Evolutionary conservation across 2,113 vertebrate genomes (phyloP), one percentile per base, ranked within the genome.

Genomic region (Rutilus rutilus): DNA sequence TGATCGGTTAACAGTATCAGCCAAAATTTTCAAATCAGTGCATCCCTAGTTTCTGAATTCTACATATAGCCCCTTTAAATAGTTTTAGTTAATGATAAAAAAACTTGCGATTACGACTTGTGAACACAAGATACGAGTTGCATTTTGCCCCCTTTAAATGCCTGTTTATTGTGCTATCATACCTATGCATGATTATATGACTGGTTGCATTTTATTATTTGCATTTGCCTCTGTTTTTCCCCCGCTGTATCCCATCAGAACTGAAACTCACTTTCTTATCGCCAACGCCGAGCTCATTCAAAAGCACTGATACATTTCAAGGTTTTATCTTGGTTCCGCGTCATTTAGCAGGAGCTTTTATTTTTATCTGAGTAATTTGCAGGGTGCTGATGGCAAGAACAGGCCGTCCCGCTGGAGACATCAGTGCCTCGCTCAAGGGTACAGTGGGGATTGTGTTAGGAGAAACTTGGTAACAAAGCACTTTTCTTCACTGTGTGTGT

Each of bases 381-480:
- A 4, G 73, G 39, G 39, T 39, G 77, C 77, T 78, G 78, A 81
- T 65, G 23, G 39, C 33, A 39, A 19, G 81, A 83, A 69, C 81
- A 83, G 50, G 65, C 30, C 12, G 81, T 39, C 81, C 81, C 50
- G 65, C 81, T 57, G 81, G 81, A 73, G 81, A 83, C 47, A 57
- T 83, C 47, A 25, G 64, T 39, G 65, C 81, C 36, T 54, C 19
- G 81, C 81, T 83, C 81, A 14, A 27, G 79, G 60, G 62, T 21
- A 83, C 81, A 83, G 23, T 57, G 12, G 17, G 36, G 64, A 57
- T 73, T 54, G 64, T 73, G 47, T 73, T 67, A 0, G 42, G 17
- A 50, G 42, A 82, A 71, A 57, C 65, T 67, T 33, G 8, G 17
- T 14, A 21, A 71, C 80, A 54, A 81, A 67, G 60, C 60, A 27